Evolutionary conservation across 2,888 invertebrate species (phyloP).

Genomic region (Willowsia nigromaculata): DNA sequence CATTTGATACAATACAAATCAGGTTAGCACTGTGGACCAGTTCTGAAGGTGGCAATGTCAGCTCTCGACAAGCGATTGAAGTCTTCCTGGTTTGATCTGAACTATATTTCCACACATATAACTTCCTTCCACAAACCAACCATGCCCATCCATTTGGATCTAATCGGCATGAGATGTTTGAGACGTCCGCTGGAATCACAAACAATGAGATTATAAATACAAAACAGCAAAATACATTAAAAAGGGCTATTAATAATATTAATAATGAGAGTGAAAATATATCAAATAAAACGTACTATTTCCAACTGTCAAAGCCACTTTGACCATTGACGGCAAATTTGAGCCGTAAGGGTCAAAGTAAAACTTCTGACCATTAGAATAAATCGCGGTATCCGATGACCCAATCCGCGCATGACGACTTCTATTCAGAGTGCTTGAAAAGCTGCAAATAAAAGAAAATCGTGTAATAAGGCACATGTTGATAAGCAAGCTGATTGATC

Average conservation of each 20-base stretch:
- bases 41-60: constrained; percentile 94
- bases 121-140: constrained; percentile 91
- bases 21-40: constrained; percentile 93
- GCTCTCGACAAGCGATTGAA: constrained; percentile 85
- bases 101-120: constrained; percentile 88
- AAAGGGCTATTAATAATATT: neutral
- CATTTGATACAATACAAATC: constrained; percentile 85
- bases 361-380: constrained; percentile 29
- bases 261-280: neutral
- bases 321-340: constrained; percentile 67
- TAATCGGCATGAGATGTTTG: constrained; percentile 84
- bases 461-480: neutral
- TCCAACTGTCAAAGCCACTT: constrained; percentile 62
- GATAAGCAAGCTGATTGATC: too few relatives aligned
- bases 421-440: constrained; percentile 34
- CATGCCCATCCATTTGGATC: constrained; percentile 89
- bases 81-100: constrained; percentile 72
- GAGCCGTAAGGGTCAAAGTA: constrained; percentile 58
- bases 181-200: constrained; percentile 43
- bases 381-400: neutral
- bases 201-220: neutral
- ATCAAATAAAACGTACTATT: constrained; percentile 38
- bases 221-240: neutral
- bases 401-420: constrained; percentile 7
- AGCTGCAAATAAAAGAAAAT: constrained; percentile 7